Base-by-base conservation (phyloP, 2,888 invertebrate genomes). In the Zaprionus obscuricornis region DNA sequence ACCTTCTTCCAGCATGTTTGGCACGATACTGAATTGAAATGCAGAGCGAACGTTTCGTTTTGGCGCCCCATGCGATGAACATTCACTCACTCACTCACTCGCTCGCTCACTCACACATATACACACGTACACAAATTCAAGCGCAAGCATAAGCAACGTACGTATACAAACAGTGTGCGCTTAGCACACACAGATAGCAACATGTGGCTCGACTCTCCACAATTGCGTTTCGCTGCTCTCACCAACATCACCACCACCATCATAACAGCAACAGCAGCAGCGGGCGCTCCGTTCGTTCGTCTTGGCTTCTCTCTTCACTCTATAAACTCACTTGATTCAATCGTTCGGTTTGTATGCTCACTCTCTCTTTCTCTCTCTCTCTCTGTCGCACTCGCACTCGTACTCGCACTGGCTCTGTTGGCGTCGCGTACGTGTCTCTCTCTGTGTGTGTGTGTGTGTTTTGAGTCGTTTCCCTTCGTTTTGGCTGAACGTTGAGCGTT, bases 1-100 rank as follows among this genome's bases (percentile, higher is more conserved):
- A 89, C 88, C 89, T 88, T 89, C 89, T 74, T 89, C 88, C 76
- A 87, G 78, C 86, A 87, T 87, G 87, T 71, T 86, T 83, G 72
- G 69, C 68, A 85, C 79, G 79, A 85, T 78, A 86, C 86, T 87
- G 67, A 85, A 74, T 29, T 45, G 45, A 27, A 51, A 46, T 34
- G 46, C 72, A 45, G 49, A 66, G 67, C 63, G 62, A 20, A 55
- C 57, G 46, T 43, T 17, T 58, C 66, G 76, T 76, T 76, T 74
- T 75, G 85, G 82, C 82, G 78, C 75, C 71, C 83, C 82, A 64
- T 57, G 63, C 82, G 43, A 84, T 39, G 79, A 52, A 55, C 40
- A 55, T 55, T 50, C 57, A 59, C 58, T 34, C 42, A 42, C 56
- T 65, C 14, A 46, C 50, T 50, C 45, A 40, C 20, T 58, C 10